Evolutionary conservation across 2,888 invertebrate species (phyloP).

Genomic region (Pseudococcus jackbeardsleyi): DNA sequence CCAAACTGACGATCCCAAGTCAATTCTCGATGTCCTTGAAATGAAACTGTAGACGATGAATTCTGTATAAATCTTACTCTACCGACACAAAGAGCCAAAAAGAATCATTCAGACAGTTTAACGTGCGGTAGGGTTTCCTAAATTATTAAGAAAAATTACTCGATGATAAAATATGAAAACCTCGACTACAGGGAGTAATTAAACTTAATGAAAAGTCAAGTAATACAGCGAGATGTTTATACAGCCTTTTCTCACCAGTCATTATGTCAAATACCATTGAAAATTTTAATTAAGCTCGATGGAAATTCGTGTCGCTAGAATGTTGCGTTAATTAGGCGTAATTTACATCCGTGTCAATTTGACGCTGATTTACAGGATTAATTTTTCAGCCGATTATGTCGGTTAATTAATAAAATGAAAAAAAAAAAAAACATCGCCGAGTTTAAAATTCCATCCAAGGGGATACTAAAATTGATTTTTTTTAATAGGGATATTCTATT

Average conservation of each 20-base stretch:
- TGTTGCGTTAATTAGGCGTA: not conserved
- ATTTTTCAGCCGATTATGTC: slow-evolving; percentile 5
- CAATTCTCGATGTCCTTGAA: not conserved
- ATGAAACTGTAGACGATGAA: not conserved
- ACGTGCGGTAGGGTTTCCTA: not conserved
- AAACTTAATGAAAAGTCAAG: not conserved
- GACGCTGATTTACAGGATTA: not conserved
- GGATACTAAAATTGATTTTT: not conserved
- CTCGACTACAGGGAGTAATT: not conserved
- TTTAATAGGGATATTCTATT: not conserved
- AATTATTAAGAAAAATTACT: not conserved
- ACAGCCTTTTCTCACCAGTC: not conserved
- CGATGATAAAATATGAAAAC: not conserved
- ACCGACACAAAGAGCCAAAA: not conserved
- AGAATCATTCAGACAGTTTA: not conserved
- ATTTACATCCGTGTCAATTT: not conserved
- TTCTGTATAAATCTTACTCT: not conserved
- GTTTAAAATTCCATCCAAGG: not conserved
- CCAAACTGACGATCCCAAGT: not conserved
- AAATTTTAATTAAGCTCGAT: slow-evolving; percentile 16
- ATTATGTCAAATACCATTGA: slow-evolving; percentile 3
- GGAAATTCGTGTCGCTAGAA: not conserved
- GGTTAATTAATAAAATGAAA: not conserved
- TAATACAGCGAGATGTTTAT: not conserved
- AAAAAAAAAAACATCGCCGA: not conserved